A percentile compares a stretch with the other conserved stretches of the same genome.
These are phyloP conservation scores for Bilobella aurantiaca DNA, from an alignment of 1,140 invertebrate genomes.

Conservation along the genomic window DNA sequence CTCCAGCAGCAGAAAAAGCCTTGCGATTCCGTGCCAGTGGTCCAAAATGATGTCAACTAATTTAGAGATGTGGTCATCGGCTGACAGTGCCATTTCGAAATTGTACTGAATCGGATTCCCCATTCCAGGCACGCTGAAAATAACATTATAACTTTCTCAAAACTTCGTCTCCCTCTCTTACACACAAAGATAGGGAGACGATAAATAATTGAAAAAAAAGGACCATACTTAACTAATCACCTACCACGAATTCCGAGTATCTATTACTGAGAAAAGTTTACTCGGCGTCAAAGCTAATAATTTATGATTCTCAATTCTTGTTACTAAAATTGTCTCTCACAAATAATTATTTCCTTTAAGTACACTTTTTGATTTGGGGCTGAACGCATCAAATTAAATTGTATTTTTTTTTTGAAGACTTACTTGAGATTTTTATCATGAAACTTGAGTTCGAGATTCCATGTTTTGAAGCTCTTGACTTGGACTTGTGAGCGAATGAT, in stretches of 20 bases:
- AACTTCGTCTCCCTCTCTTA: too few species aligned
- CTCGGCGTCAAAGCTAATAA: too few species aligned
- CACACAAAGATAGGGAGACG: too few species aligned
- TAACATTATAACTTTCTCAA: neutral
- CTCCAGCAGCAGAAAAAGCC: constrained; percentile 25
- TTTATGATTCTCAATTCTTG: too few species aligned
- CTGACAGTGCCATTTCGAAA: constrained; percentile 27
- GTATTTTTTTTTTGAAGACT: neutral
- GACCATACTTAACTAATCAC: too few species aligned
- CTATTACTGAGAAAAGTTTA: too few species aligned
- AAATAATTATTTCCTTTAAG: neutral
- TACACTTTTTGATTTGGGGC: too few species aligned
- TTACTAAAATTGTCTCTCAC: too few species aligned
- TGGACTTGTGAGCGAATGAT: constrained; percentile 34
- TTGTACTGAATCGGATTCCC: constrained; percentile 24
- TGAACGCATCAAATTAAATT: neutral
- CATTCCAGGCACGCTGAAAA: constrained; percentile 9
- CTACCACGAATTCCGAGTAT: too few species aligned
- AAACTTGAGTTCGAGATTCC: constrained; percentile 31
- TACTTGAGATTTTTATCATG: constrained; percentile 8
- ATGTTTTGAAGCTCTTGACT: constrained; percentile 31
- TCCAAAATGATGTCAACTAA: constrained; percentile 29
- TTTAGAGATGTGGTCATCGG: constrained; percentile 31
- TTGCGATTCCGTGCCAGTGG: constrained; percentile 27
- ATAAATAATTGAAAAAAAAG: too few species aligned